A percentile compares a stretch with the other conserved stretches of the same genome.
Conservation (phyloP, 1,140 invertebrate genomes). For the Panagrolaimus sp. region DNA sequence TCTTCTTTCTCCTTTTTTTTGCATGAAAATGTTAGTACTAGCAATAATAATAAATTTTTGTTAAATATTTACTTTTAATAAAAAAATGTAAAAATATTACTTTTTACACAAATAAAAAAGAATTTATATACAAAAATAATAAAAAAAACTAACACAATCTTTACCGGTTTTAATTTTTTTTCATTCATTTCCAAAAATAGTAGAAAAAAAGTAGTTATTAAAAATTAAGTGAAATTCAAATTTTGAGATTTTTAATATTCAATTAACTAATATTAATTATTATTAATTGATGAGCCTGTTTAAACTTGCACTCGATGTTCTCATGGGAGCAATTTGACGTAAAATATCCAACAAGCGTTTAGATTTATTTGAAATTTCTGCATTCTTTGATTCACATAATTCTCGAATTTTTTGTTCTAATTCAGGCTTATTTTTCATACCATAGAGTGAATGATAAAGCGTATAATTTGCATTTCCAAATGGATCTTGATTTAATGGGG, state of each 20-base stretch:
- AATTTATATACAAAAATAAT: too few relatives aligned
- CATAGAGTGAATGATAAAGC: slow-evolving; percentile 33
- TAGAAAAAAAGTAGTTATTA: too few relatives aligned
- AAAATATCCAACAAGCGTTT: slow-evolving; percentile 35
- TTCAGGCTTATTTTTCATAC: slow-evolving; percentile 36
- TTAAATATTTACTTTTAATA: too few relatives aligned
- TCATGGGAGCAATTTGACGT: slow-evolving; percentile 25
- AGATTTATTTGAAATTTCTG: slow-evolving; percentile 34
- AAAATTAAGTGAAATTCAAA: slow-evolving; percentile 11
- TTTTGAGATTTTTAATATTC: neutral
- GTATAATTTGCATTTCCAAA: slow-evolving; percentile 36
- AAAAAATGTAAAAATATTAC: too few relatives aligned
- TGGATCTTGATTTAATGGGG: slow-evolving; percentile 28
- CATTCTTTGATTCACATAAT: slow-evolving; percentile 26
- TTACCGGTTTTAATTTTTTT: too few relatives aligned
- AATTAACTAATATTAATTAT: neutral
- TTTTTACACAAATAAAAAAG: too few relatives aligned
- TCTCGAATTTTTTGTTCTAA: slow-evolving; percentile 23
- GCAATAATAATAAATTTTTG: too few relatives aligned
- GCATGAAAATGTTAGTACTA: too few relatives aligned
- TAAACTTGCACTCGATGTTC: slow-evolving; percentile 20
- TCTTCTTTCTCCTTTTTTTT: too few relatives aligned
- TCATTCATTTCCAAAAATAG: too few relatives aligned
- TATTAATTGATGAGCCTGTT: neutral
- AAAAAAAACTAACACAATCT: too few relatives aligned